A percentile compares a stretch with the other conserved stretches of the same genome.
Conservation (phyloP, 2,113 vertebrate genomes). For the Alectura lathami region DNA sequence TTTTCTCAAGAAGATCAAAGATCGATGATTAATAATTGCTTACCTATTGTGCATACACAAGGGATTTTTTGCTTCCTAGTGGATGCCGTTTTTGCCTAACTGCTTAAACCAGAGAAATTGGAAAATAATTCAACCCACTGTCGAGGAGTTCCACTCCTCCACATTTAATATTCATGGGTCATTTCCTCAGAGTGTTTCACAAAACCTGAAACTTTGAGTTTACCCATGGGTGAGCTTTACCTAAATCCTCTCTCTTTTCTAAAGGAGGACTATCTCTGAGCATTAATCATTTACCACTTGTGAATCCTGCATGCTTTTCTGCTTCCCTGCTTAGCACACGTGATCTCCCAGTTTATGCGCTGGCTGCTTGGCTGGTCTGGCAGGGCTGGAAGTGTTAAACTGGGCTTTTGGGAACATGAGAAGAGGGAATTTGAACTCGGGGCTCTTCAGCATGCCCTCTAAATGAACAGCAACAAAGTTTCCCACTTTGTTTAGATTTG, state of each 20-base stretch:
- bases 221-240: neutral
- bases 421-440: conserved; percentile 19
- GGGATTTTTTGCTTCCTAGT: neutral
- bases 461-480: neutral
- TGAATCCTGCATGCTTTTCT: conserved; percentile 37
- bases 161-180: neutral
- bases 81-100: neutral
- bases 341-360: neutral
- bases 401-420: neutral
- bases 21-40: neutral
- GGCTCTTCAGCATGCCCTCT: neutral
- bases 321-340: neutral
- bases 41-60: neutral
- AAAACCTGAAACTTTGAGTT: neutral
- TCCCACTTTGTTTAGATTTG: conserved; percentile 5
- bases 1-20: neutral
- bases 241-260: conserved; percentile 62
- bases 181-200: neutral
- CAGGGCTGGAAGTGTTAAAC: neutral
- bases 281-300: neutral
- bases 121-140: neutral
- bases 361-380: neutral
- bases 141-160: neutral
- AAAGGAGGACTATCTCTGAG: conserved; percentile 59
- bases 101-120: neutral